These are phyloP conservation scores for Temnothorax rugatulus DNA, from an alignment of 2,888 invertebrate species.

Conservation along the genomic window DNA sequence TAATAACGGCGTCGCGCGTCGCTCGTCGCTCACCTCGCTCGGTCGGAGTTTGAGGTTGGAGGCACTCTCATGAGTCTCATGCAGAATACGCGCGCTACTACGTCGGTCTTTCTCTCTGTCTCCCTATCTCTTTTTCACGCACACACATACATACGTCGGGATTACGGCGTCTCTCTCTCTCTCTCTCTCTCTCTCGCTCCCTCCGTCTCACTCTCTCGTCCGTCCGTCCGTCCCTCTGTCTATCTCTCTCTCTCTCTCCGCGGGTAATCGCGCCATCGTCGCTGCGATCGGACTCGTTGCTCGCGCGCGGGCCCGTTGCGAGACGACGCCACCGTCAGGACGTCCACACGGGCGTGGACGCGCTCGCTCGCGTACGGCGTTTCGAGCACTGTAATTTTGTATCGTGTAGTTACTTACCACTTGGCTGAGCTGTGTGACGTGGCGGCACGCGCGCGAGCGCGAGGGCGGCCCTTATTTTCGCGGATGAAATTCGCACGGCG, in stretches of 20 bases:
- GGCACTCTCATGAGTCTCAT: not conserved
- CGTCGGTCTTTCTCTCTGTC: constrained; percentile 9
- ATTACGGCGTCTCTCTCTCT: constrained; percentile 29
- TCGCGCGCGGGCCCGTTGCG: constrained; percentile 75
- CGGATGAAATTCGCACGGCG: constrained; percentile 84
- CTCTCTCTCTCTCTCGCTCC: constrained; percentile 48
- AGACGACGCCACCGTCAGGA: constrained; percentile 74
- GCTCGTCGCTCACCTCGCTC: constrained; percentile 16
- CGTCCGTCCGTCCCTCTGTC: constrained; percentile 50
- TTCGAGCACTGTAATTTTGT: constrained; percentile 63
- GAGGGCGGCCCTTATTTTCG: constrained; percentile 73
- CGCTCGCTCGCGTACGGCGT: constrained; percentile 63
- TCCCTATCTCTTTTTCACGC: constrained; percentile 17
- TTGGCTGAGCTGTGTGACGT: constrained; percentile 87
- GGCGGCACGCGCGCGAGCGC: constrained; percentile 80
- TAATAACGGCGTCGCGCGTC: constrained; percentile 58
- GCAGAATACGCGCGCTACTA: constrained; percentile 3
- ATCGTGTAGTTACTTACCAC: constrained; percentile 90
- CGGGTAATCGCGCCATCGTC: constrained; percentile 72
- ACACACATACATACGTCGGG: constrained; percentile 8
- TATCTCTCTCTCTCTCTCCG: constrained; percentile 56
- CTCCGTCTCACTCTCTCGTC: constrained; percentile 54
- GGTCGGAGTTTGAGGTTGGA: no score
- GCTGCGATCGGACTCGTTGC: constrained; percentile 72
- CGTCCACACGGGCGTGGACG: constrained; percentile 76